Evolutionary conservation across 2,797 vertebrate genomes (phyloP).

Genomic region (Helarctos malayanus): DNA sequence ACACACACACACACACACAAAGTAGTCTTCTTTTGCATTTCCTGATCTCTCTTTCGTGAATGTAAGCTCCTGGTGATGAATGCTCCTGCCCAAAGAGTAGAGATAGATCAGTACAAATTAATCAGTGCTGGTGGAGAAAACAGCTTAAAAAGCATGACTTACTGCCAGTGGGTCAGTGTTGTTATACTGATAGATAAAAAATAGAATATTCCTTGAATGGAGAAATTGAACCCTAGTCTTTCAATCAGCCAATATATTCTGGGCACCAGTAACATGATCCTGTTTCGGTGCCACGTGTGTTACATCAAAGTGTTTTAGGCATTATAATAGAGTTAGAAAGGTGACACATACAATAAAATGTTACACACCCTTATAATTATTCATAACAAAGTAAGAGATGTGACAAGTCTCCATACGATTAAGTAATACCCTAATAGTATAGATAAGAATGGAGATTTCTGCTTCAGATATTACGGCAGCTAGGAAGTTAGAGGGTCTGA

Average conservation of each 20-base stretch:
- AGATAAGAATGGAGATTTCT: neutral
- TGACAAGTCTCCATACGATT: neutral
- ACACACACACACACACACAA: neutral
- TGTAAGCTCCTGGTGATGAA: neutral
- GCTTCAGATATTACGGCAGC: neutral
- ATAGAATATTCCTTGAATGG: neutral
- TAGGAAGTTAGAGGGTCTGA: conserved; percentile 3
- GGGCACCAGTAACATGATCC: neutral
- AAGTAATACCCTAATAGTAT: neutral
- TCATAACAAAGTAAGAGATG: neutral
- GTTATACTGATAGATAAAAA: neutral
- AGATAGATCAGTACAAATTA: neutral
- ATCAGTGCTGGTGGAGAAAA: neutral
- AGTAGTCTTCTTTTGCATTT: neutral
- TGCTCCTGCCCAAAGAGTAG: neutral
- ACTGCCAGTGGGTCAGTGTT: neutral
- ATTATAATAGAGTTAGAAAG: neutral
- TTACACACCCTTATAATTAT: neutral
- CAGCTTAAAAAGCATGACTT: neutral
- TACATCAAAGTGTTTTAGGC: neutral
- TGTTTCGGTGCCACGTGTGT: neutral
- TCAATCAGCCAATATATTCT: neutral
- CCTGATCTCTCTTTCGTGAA: neutral
- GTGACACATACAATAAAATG: neutral
- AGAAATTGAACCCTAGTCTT: neutral